Conservation (phyloP, 2,113 vertebrate species). For the Corynorhinus townsendii region DNA sequence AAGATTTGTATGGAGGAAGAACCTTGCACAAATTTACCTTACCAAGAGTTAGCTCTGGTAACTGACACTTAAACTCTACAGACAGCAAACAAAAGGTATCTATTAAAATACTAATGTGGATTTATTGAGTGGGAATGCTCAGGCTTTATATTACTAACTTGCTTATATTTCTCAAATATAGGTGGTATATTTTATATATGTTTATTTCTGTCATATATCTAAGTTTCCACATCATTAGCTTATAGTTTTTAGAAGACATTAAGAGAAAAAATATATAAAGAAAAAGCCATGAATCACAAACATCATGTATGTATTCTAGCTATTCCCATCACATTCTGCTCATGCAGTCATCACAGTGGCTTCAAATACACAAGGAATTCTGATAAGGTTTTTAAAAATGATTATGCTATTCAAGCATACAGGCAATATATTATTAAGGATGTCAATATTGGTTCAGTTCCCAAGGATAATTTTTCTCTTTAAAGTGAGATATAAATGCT, state of each 20-base stretch:
- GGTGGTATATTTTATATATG: not conserved
- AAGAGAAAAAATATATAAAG: not conserved
- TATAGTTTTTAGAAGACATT: not conserved
- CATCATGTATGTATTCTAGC: not conserved
- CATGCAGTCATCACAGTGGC: too few species aligned
- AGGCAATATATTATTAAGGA: constrained; percentile 49
- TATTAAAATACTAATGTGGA: not conserved
- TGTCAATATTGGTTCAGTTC: constrained; percentile 40
- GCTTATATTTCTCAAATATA: not conserved
- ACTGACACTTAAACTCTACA: not conserved
- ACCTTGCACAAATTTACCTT: not conserved
- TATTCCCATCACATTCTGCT: not conserved
- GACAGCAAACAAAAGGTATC: not conserved
- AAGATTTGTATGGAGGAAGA: not conserved
- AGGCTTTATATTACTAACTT: not conserved
- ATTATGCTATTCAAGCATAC: not conserved
- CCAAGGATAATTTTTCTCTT: constrained; percentile 35
- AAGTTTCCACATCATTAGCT: not conserved
- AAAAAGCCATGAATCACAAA: not conserved
- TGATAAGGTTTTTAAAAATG: not conserved
- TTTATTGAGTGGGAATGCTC: not conserved
- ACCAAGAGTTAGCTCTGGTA: not conserved
- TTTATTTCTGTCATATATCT: not conserved
- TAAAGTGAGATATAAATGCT: constrained; percentile 16
- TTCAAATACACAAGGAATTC: not conserved